Evolutionary conservation across 2,888 invertebrate species (phyloP).

Genomic region (Odiellus spinosus): DNA sequence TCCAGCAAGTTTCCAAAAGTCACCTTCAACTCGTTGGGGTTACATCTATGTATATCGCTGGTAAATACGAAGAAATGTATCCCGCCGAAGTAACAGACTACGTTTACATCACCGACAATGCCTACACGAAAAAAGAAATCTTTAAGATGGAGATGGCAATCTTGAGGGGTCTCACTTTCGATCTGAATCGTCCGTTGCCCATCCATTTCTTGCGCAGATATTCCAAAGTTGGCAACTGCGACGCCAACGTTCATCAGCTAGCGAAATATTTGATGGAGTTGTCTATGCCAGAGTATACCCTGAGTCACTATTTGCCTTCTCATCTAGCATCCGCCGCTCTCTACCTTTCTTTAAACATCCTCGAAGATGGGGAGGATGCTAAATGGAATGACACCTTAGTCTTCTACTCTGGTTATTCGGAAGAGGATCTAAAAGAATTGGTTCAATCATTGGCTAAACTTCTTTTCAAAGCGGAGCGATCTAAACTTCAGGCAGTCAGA

Average conservation of each 20-base stretch:
- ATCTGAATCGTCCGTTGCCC: constrained; percentile 68
- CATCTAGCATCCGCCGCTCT: constrained; percentile 64
- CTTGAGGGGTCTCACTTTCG: constrained; percentile 55
- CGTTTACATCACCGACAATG: constrained; percentile 74
- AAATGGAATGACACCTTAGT: constrained; percentile 58
- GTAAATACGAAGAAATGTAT: constrained; percentile 89
- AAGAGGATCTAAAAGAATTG: constrained; percentile 49
- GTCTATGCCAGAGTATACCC: constrained; percentile 57
- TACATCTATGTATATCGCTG: constrained; percentile 72
- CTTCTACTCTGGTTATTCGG: constrained; percentile 58
- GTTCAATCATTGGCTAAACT: constrained; percentile 51
- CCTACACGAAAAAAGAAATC: constrained; percentile 61
- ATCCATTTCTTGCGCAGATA: constrained; percentile 70
- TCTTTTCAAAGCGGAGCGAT: constrained; percentile 48
- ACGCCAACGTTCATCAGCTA: constrained; percentile 50
- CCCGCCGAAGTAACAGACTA: constrained; percentile 74
- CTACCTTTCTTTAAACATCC: constrained; percentile 47
- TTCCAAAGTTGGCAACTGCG: constrained; percentile 37
- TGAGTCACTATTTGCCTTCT: constrained; percentile 61
- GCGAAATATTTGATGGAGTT: constrained; percentile 85
- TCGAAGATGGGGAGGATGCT: constrained; percentile 20
- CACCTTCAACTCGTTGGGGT: constrained; percentile 76
- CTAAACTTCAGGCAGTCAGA: constrained; percentile 41
- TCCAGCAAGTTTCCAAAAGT: constrained; percentile 46
- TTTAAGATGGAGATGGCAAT: constrained; percentile 67